A percentile compares a stretch with the other conserved stretches of the same genome.
phyloP scores from a whole-genome alignment of 2,888 invertebrate species.

The Hydrotaea cyrtoneurina region DNA sequence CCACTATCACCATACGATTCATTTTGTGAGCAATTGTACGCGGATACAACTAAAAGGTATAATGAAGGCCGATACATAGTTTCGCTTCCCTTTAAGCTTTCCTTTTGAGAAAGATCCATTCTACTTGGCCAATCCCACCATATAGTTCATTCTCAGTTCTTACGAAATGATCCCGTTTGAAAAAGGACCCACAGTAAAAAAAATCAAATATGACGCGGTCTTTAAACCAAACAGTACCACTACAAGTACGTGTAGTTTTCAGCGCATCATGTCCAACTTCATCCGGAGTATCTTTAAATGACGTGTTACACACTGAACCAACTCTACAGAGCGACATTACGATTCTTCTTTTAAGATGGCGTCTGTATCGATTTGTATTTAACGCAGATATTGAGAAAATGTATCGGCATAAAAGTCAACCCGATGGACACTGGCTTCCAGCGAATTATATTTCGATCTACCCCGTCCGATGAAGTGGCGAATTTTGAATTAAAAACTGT shows the following conservation, averaged over 20 bases:
- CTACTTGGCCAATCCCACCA: not conserved
- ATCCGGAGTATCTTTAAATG: not conserved
- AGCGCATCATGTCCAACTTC: constrained; percentile 15
- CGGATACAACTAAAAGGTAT: not conserved
- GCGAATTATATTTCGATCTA: not conserved
- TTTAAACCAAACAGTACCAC: constrained; percentile 5
- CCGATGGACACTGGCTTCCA: not conserved
- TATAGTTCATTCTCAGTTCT: not conserved
- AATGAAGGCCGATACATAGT: constrained; percentile 12
- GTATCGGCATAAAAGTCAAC: constrained; percentile 4
- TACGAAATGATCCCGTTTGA: not conserved
- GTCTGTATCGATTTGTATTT: constrained; percentile 1
- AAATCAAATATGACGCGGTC: constrained; percentile 8
- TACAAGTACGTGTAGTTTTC: constrained; percentile 1
- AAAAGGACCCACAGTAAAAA: not conserved
- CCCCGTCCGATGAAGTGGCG: not conserved
- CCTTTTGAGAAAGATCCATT: not conserved
- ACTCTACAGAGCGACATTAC: not conserved
- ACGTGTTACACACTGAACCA: not conserved
- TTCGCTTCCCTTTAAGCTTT: constrained; percentile 1
- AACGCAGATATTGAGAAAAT: constrained; percentile 14
- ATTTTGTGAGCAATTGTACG: not conserved
- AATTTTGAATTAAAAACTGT: not conserved
- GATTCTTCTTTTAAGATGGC: not conserved
- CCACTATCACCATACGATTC: not conserved